Conservation (phyloP, 2,797 vertebrate species). For the Hydrophis major region DNA sequence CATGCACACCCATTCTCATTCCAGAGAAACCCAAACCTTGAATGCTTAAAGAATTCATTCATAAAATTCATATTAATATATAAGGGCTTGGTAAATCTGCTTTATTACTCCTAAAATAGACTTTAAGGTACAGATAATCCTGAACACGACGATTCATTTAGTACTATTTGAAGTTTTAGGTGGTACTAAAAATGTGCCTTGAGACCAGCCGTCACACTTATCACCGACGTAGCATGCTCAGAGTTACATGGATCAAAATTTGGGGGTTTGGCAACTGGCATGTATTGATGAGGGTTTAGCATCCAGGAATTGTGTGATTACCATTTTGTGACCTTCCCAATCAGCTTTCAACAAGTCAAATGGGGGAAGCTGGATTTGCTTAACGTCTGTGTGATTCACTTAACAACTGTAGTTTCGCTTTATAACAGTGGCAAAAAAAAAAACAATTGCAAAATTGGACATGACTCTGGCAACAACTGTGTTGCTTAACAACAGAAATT, state of each 20-base stretch:
- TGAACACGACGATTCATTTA: neutral
- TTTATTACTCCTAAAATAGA: neutral
- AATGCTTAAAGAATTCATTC: neutral
- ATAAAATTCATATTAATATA: neutral
- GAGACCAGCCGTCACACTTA: neutral
- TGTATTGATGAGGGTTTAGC: neutral
- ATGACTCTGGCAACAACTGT: too few species aligned
- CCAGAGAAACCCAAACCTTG: neutral
- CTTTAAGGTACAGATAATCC: neutral
- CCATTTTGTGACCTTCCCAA: neutral
- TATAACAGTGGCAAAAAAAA: neutral
- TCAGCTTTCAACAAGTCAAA: neutral
- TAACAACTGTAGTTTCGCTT: neutral
- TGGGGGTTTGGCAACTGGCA: neutral
- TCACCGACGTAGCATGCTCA: neutral
- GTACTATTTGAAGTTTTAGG: neutral
- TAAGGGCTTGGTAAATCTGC: neutral
- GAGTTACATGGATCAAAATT: neutral
- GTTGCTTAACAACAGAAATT: neutral
- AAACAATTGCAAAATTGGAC: neutral
- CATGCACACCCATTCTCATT: neutral
- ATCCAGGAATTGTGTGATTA: neutral
- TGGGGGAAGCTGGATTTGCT: neutral
- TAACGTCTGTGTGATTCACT: neutral
- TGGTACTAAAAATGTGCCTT: neutral